Base-by-base conservation (phyloP, 2,888 invertebrate genomes). In the Oligia fasciuncula region DNA sequence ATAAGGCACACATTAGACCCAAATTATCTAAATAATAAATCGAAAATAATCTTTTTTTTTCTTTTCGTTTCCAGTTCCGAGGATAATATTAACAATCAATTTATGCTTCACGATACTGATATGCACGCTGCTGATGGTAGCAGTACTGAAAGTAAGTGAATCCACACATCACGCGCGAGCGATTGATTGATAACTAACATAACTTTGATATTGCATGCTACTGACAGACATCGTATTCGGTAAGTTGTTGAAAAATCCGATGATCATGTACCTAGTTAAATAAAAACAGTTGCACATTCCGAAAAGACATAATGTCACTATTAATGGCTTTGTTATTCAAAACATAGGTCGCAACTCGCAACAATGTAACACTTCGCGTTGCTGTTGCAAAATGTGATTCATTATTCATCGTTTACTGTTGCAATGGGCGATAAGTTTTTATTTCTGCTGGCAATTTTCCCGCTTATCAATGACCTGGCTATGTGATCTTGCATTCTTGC, bases 21-120 rank as follows among this genome's bases (percentile, higher is more conserved):
- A 77, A n/a, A 13, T 29, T 29, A 46, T 14, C 23, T 72, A 6
- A n/a, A 49, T 40, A 17, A 0, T 40, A 1, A 57, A 17, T n/a
- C 40, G 6, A 57, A 57, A 40, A 40, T 54, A 40, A 81, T 54
- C 19, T 35, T 35, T 65, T 19, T n/a, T 81, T 81, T 1, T 43
- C 19, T 79, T 87, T 88, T 91, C 79, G 84, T 87, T 97, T 97
- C 86, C 97, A 97, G 98, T 98, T 95, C 96, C 96, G 81, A 98
- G 98, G 96, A 98, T 98, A 85, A 98, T 99, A 89, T 96, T 98
- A 84, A 97, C 98, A 17, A 97, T 98, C 87, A 98, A 98, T 94
- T 97, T 98, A 78, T 97, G 97, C 89, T 98, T 99, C 97, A 98
- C 98, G 9, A 98, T 98, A 81, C 94, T 99, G 80, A 98, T 98